Base-by-base conservation (phyloP, 1,140 invertebrate genomes). In the Rhizoglyphus robini region DNA sequence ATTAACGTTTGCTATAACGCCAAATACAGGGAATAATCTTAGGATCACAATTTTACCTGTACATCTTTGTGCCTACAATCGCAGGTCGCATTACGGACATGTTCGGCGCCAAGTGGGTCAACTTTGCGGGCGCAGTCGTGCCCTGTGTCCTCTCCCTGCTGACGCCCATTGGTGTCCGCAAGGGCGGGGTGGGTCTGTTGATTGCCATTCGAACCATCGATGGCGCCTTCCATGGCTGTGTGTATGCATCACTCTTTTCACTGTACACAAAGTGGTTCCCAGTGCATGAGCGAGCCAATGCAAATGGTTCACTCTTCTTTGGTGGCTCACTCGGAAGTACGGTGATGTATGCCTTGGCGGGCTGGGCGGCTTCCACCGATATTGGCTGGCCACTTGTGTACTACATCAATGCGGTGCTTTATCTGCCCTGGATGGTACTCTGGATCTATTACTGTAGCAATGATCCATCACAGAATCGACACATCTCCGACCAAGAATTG, bases 1-100 rank as follows among this genome's bases (percentile, higher is more conserved):
- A 23, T 23, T 30, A 23, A 23, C 15, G 29, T 34, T 30, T 25
- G 31, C 18, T 32, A 61, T 61, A 1, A 2, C 2, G 2, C 2
- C 11, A 34, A 2, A 36, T 58, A 38, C 1, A 90, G 75, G 87
- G 87, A 60, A 75, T 89, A 64, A 86, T 91, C 68, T 77, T 90
- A 47, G 84, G 84, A 30, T 82, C 86, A n/a, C 90, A 90, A 73
- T 90, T 90, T 73, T 88, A 85, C 83, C 88, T 88, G 4, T 90
- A 90, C 72, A 81, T 89, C 51, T 76, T 87, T 0, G 86, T 86
- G 0, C 84, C 92, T 75, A 78, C 91, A 51, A 87, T 90, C 0
- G 86, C 87, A 41, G 88, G 85, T 1, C 79, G 84, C 63, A 75
- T 89, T 48, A 83, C 86, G 0, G 87, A 89, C 75, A 73, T 83